Evolutionary conservation across 2,888 invertebrate genomes (phyloP), one percentile per base, ranked within the genome.

Genomic region (Cheilosia vulpina): DNA sequence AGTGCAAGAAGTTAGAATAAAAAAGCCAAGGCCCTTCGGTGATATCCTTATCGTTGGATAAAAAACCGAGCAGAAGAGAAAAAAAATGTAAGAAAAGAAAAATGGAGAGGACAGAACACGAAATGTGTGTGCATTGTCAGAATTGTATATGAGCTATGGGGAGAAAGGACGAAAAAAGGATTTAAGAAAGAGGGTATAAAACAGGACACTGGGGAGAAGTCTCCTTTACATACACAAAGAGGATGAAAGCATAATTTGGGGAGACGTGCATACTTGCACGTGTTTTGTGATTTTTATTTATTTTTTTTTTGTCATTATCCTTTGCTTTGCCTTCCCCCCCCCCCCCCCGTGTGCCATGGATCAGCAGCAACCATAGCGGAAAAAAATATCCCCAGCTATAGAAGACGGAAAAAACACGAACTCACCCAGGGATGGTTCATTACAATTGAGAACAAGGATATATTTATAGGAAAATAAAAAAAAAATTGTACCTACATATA

Each of bases 381-480:
- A 17, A 17, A 17, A 47, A 13, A 19, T 4, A 5, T 21, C 58
- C 19, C 13, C 15, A 24, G 9, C 3, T 34, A 34, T 34, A 9
- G 50, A 24, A 24, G 21, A 19, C 53, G n/a, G 2, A 4, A n/a
- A 4, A 55, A 53, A 43, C 43, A 53, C 43, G 31, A 45, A 58
- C 58, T 45, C 72, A 27, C 52, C 52, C 72, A 53, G 57, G 65
- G 66, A 76, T 66, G 55, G 58, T 58, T 76, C 69, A 53, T 69
- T 55, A 62, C 63, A 57, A 63, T 81, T 53, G 57, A 60, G 60
- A 72, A 63, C 66, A 17, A 63, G 50, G 68, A 38, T 57, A 34
- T 73, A 53, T 21, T 27, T 11, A 34, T 4, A 38, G 27, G 21
- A 17, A 50, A 41, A 47, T 53, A 72, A 27, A 27, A 7, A 31